Evolutionary conservation across 2,113 vertebrate genomes (phyloP).

Genomic region (Axis porcinus): DNA sequence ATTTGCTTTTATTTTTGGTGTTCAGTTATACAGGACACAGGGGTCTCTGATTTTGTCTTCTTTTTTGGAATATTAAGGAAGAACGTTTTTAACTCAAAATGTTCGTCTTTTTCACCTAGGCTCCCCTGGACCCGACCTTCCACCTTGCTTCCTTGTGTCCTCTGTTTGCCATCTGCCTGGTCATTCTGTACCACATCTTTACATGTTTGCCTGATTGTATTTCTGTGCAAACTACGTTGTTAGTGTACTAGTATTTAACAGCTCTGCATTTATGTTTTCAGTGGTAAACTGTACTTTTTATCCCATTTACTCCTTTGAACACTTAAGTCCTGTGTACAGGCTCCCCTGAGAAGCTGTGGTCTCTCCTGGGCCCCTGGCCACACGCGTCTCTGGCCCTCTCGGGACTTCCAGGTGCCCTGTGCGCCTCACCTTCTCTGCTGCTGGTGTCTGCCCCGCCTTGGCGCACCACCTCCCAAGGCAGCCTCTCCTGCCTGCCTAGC

Average conservation of each 20-base stretch:
- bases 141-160: fast-evolving
- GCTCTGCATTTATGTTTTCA: not conserved
- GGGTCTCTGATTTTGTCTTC: not conserved
- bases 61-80: not conserved
- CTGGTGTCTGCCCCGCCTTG: not conserved
- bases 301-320: not conserved
- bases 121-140: too few species aligned
- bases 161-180: not conserved
- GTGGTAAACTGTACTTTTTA: not conserved
- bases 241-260: not conserved
- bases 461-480: not conserved
- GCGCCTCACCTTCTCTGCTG: too few species aligned
- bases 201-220: not conserved
- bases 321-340: not conserved
- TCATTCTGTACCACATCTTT: not conserved
- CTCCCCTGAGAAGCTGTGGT: not conserved
- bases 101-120: not conserved
- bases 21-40: not conserved
- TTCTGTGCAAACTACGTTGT: not conserved
- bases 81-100: not conserved
- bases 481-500: not conserved
- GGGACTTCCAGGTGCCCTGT: fast-evolving
- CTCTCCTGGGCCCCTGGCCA: fast-evolving
- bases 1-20: not conserved
- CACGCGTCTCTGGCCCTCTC: not conserved